Base-by-base conservation (phyloP, 1,140 invertebrate species). In the Asbolus verrucosus region DNA sequence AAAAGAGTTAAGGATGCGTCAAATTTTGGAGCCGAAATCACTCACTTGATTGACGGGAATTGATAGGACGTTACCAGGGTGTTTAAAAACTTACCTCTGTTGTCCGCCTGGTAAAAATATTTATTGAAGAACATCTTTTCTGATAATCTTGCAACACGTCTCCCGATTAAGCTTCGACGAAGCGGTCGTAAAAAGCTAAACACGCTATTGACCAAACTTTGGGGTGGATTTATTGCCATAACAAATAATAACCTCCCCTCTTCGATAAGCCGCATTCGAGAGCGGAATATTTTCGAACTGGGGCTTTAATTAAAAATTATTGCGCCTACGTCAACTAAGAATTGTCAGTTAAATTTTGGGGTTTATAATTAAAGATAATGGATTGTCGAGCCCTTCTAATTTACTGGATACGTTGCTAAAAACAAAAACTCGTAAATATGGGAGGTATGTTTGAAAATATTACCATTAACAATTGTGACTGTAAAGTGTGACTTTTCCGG, bases 41-140 rank as follows among this genome's bases (percentile, higher is more conserved):
- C 46, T 24, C 21, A 54, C 46, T 54, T 54, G 46, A 54, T 54
- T 54, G 46, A 54, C 21, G 46, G 46, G 21, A 30, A 54, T 24
- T 54, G 19, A 54, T 30, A 5, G 46, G 24, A 50, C 19, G 46
- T 54, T 54, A 16, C 46, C 27, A 43, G 24, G 36, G n/a, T 36
- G 33, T 2, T 27, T n/a, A n/a, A 27, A 2, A n/a, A 67, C 74
- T 75, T 62, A 75, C 74, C 71, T 54, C 69, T 39, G 63, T 41
- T 69, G 31, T 75, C 74, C 11, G 5, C 70, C 71, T 31, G 30
- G 41, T 73, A 60, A 3, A 75, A 21, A 63, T 72, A 75, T 62
- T 75, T 75, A 33, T 71, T 69, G 8, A 75, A 50, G 50, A 75
- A 73, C 69, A 73, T 73, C 38, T 59, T 70, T 9, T 60, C 30